A percentile compares a stretch with the other conserved stretches of the same genome.
phyloP scores from a whole-genome alignment of 2,888 invertebrate species.

The Thereva nobilitata region DNA sequence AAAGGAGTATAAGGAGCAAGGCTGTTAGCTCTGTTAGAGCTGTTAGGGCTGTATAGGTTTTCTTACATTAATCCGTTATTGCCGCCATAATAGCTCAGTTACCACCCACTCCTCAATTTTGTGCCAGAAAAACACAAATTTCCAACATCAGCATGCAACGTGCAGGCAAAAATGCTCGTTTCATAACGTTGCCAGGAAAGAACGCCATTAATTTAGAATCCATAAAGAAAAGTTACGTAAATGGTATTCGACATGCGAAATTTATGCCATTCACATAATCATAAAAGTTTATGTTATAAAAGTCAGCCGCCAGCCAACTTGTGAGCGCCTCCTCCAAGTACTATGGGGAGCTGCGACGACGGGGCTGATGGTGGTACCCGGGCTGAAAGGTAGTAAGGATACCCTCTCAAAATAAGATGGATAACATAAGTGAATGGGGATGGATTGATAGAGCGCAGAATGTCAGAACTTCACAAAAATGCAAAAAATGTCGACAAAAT shows the following conservation, averaged over 20 bases:
- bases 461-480: not conserved
- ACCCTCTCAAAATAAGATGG: too few relatives aligned
- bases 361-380: too few relatives aligned
- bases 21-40: too few relatives aligned
- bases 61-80: constrained; percentile 3
- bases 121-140: constrained; percentile 1
- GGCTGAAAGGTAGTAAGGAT: too few relatives aligned
- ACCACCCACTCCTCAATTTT: constrained; percentile 15
- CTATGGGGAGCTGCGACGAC: too few relatives aligned
- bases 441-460: too few relatives aligned
- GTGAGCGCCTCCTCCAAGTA: not conserved
- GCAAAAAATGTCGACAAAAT: not conserved
- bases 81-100: constrained; percentile 9
- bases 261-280: constrained; percentile 36
- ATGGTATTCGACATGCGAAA: constrained; percentile 37
- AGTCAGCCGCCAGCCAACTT: constrained; percentile 2
- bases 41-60: not conserved
- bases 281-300: constrained; percentile 26
- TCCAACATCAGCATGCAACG: constrained; percentile 19
- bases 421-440: too few relatives aligned
- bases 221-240: constrained; percentile 38
- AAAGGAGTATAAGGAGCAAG: too few relatives aligned
- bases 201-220: constrained; percentile 40
- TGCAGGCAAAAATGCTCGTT: constrained; percentile 5
- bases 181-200: constrained; percentile 12